These are phyloP conservation scores for Murina feae DNA, from an alignment of 2,113 vertebrate genomes.

Conservation along the genomic window DNA sequence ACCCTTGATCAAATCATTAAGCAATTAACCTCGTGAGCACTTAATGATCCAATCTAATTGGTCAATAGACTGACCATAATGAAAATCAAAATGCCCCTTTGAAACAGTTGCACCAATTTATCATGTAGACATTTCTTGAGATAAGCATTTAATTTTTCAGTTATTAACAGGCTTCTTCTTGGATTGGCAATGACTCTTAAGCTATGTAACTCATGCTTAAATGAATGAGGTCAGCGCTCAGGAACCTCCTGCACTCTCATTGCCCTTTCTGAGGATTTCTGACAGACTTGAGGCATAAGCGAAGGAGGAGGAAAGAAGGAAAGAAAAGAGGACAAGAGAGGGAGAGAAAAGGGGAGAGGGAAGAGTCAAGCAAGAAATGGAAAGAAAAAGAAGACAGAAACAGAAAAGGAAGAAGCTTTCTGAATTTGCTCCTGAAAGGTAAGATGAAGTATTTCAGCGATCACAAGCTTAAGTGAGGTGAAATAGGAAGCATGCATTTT, in stretches of 20 bases:
- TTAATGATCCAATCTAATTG: not conserved
- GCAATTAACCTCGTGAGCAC: conserved; percentile 35
- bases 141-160: conserved; percentile 47
- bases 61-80: not conserved
- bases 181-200: not conserved
- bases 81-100: conserved; percentile 41
- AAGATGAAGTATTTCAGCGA: not conserved
- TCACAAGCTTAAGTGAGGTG: not conserved
- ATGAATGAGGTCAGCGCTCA: not conserved
- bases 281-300: not conserved
- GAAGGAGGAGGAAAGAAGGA: not conserved
- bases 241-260: not conserved
- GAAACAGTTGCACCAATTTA: conserved; percentile 20
- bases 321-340: not conserved
- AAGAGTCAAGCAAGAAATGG: not conserved
- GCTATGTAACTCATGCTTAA: not conserved
- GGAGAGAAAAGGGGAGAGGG: not conserved
- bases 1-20: conserved; percentile 36
- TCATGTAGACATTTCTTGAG: conserved; percentile 41
- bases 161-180: conserved; percentile 10
- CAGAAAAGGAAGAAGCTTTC: not conserved
- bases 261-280: not conserved
- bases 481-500: not conserved
- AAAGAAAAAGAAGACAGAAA: not conserved
- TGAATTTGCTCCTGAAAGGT: not conserved